Evolutionary conservation across 2,888 invertebrate genomes (phyloP).

Genomic region (Gymnoscelis rufifasciata): DNA sequence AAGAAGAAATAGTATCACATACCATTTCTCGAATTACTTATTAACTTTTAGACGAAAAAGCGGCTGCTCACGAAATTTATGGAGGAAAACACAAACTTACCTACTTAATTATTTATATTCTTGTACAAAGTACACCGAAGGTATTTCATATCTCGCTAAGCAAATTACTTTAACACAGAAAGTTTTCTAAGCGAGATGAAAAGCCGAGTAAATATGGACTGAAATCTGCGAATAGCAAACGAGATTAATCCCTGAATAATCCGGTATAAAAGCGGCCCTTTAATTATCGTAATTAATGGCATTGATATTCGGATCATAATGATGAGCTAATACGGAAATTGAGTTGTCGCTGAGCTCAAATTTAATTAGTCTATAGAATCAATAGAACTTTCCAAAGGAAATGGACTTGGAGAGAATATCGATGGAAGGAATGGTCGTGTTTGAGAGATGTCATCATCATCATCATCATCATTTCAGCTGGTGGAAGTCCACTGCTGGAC

Average conservation of each 20-base stretch:
- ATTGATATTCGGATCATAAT: slow-evolving; percentile 19
- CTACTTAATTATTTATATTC: slow-evolving; percentile 1
- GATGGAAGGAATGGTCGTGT: no score
- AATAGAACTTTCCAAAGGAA: no score
- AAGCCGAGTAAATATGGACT: background rate
- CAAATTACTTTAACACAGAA: slow-evolving; percentile 1
- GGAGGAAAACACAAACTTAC: slow-evolving; percentile 2
- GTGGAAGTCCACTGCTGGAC: no score
- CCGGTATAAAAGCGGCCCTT: slow-evolving; percentile 4
- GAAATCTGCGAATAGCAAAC: background rate
- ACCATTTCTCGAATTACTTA: background rate
- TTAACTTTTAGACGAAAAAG: background rate
- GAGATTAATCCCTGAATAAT: background rate
- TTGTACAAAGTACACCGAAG: background rate
- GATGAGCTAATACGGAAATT: slow-evolving; percentile 24
- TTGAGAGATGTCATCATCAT: no score
- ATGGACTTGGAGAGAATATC: no score
- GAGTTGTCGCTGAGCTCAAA: slow-evolving; percentile 22
- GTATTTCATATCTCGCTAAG: background rate
- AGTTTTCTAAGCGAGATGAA: slow-evolving; percentile 4
- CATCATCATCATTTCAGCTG: no score
- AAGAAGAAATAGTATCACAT: background rate
- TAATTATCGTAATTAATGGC: slow-evolving; percentile 13
- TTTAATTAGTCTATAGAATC: slow-evolving; percentile 42
- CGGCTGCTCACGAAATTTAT: background rate